Percentiles rank a stretch among this genome's conserved stretches.
phyloP scores from a whole-genome alignment of 1,140 invertebrate genomes.

The Papilio machaon region DNA sequence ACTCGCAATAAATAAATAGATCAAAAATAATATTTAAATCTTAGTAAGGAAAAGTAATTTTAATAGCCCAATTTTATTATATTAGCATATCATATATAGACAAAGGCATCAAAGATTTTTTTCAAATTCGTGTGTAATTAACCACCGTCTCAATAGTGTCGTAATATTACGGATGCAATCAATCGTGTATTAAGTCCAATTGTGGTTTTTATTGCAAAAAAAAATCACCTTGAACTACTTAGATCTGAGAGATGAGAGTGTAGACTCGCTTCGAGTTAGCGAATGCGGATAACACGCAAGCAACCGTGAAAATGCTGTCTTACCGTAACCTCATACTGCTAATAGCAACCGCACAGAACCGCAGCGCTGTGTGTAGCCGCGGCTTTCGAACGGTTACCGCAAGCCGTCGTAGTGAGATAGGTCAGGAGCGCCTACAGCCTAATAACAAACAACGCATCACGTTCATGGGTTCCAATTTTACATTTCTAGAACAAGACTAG shows the following conservation, averaged over 20 bases:
- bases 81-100: no score
- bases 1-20: not conserved
- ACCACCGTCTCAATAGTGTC: not conserved
- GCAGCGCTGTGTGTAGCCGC: not conserved
- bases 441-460: no score
- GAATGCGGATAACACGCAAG: not conserved
- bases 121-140: not conserved
- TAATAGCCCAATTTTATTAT: no score
- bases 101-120: not conserved
- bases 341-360: not conserved
- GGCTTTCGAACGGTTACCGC: no score
- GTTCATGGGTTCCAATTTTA: no score
- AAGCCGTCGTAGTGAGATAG: no score
- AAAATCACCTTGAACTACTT: constrained; percentile 8
- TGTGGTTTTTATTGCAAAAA: constrained; percentile 1
- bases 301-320: no score
- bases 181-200: not conserved
- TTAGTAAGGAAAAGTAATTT: no score
- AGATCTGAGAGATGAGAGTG: not conserved
- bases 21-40: no score
- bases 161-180: not conserved
- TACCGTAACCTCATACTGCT: not conserved
- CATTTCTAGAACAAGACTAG: no score
- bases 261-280: not conserved
- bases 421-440: no score